A percentile compares a stretch with the other conserved stretches of the same genome.
Evolutionary conservation across 2,113 vertebrate genomes (phyloP).

Genomic region (Heterochromis multidens): DNA sequence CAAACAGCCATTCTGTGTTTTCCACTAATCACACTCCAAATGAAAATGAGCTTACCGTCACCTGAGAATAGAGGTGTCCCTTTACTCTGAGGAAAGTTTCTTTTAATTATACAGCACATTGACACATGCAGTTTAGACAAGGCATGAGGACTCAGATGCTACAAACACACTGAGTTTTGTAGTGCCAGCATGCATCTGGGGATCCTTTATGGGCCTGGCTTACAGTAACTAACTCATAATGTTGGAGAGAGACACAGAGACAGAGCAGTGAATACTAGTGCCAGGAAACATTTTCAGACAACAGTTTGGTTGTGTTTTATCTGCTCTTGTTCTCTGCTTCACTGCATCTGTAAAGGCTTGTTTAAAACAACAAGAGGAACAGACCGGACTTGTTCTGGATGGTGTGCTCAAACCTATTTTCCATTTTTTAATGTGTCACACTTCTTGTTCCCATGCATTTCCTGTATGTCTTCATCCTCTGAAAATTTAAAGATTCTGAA

Average conservation of each 20-base stretch:
- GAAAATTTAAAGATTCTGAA: not conserved
- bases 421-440: not conserved
- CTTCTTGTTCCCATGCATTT: not conserved
- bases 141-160: not conserved
- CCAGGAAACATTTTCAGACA: constrained; percentile 37
- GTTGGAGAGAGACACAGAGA: not conserved
- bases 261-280: constrained; percentile 2
- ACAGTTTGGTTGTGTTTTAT: constrained; percentile 27
- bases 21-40: not conserved
- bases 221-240: constrained; percentile 51
- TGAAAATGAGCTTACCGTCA: constrained; percentile 2
- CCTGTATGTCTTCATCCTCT: not conserved
- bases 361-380: not conserved
- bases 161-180: constrained; percentile 5
- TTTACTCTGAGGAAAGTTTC: not conserved
- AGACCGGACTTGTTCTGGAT: not conserved
- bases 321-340: constrained; percentile 17
- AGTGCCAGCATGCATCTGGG: constrained; percentile 38
- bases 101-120: constrained; percentile 17
- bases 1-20: not conserved
- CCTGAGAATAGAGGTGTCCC: constrained; percentile 3
- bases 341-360: constrained; percentile 3
- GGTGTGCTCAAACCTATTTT: not conserved
- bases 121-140: constrained; percentile 2
- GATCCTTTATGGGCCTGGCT: constrained; percentile 43